Base-by-base conservation (phyloP, 2,113 vertebrate species). In the Emydura subglobosa region DNA sequence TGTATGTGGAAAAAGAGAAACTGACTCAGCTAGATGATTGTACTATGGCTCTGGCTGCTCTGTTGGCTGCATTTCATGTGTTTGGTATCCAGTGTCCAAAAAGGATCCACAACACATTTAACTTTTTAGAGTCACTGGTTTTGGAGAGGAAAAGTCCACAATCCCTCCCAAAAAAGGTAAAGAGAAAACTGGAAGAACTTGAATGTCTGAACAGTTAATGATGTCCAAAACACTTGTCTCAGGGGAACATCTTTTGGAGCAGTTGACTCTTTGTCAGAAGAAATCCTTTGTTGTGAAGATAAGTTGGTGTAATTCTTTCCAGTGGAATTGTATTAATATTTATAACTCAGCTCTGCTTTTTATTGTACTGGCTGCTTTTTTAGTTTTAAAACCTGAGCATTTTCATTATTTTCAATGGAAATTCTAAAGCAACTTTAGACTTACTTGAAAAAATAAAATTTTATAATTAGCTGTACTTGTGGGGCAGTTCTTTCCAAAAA, bases 61-160 rank as follows among this genome's bases (percentile, higher is more conserved):
- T 98, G 10, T 21, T 98, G 79, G 98, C 98, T n/a, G 92, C 98
- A 3, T 98, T 98, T 53, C 97, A 78, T 0, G 96, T 98, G 2
- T 98, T 98, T 9, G 10, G 86, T 34, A 97, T 98, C 34, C 90
- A 96, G 0, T 93, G 86, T 74, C 98, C 97, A 5, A 86, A 72
- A 89, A 91, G 94, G 83, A 95, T 98, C 86, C 92, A 94, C 53
- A 97, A 97, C 88, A 98, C 97, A 0, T 92, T 98, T 54, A 94
- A 84, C 65, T 98, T 98, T 88, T 87, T 98, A 59, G 92, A 98
- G 44, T 98, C 96, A 1, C n/a, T 97, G 81, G 96, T 98, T 90
- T 98, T 98, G 55, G 97, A 98, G 68, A 86, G 50, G 44, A 94
- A 89, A 9, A 92, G 57, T 74, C 88, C 96, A 51, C 34, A 85